Base-by-base conservation (phyloP, 2,113 vertebrate species). In the Rhipidura dahli region DNA sequence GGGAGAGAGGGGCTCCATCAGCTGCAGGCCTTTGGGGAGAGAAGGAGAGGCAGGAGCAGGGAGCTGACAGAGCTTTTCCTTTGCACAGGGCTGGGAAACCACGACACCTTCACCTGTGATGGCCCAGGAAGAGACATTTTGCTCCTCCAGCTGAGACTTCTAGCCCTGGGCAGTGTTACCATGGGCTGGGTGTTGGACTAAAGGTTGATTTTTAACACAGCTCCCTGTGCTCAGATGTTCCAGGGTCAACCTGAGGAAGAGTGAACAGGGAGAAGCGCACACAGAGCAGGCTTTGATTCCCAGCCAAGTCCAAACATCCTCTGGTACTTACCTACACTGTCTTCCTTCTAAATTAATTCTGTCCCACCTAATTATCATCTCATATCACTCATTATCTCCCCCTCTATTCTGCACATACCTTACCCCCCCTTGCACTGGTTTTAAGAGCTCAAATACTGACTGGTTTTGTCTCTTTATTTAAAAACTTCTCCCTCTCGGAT, bases 31-130 rank as follows among this genome's bases (percentile, higher is more conserved):
- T 17, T 17, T 3, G 24, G 47, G 47, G 12, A 31, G 27, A n/a
- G 15, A 39, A 33, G 19, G n/a, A 10, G n/a, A 40, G 72, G 31
- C 11, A 21, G 15, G 45, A 39, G 75, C 2, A 8, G 53, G 24
- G 33, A 59, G 4, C 31, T 68, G 61, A 21, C 44, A 37, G 71
- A 65, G 82, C 71, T 57, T 49, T 57, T 51, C 7, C 30, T 59
- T 27, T 7, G 12, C 37, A 31, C 7, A 2, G 35, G 35, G 44
- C 53, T 50, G 65, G 54, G 39, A 24, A 54, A 33, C 47, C 37
- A 13, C 11, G 4, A 1, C 68, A 17, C 9, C 22, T 15, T 22
- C 14, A 8, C 37, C 23, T 22, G 9, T 4, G 8, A 7, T 0
- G 27, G 57, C 30, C 3, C 13, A 9, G 1, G 4, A 26, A 31